A percentile compares a stretch with the other conserved stretches of the same genome.
phyloP scores from a whole-genome alignment of 1,140 invertebrate genomes.

The Drosophila truncata region DNA sequence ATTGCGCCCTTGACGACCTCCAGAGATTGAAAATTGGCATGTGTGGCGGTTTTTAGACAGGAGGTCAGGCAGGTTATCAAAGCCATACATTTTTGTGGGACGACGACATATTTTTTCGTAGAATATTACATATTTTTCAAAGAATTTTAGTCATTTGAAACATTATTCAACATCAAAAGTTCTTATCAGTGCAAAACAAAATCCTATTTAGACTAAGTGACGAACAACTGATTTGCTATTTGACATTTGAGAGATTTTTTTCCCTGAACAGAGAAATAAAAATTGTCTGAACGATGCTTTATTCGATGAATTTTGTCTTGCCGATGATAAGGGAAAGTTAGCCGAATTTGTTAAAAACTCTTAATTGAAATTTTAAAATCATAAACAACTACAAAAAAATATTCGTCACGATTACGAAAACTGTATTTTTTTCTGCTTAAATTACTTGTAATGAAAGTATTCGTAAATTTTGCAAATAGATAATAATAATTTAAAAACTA shows the following conservation, averaged over 20 bases:
- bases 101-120: neutral
- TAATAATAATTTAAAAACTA: no score
- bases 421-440: no score
- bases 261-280: neutral
- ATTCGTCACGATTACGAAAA: no score
- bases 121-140: constrained; percentile 3
- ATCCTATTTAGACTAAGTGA: neutral
- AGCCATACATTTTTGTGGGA: no score
- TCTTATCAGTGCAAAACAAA: neutral
- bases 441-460: no score
- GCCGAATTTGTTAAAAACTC: neutral
- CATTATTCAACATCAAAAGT: neutral
- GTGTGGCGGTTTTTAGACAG: neutral
- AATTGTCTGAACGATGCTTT: neutral
- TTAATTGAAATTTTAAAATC: no score
- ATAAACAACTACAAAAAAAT: no score
- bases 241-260: neutral
- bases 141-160: neutral
- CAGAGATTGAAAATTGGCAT: neutral
- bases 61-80: neutral
- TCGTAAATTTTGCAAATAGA: no score
- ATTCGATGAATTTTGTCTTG: neutral
- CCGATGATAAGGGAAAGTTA: neutral
- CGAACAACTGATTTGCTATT: neutral
- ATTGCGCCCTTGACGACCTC: neutral